Evolutionary conservation across 1,140 invertebrate species (phyloP).

Genomic region (Steinernema feltiae): DNA sequence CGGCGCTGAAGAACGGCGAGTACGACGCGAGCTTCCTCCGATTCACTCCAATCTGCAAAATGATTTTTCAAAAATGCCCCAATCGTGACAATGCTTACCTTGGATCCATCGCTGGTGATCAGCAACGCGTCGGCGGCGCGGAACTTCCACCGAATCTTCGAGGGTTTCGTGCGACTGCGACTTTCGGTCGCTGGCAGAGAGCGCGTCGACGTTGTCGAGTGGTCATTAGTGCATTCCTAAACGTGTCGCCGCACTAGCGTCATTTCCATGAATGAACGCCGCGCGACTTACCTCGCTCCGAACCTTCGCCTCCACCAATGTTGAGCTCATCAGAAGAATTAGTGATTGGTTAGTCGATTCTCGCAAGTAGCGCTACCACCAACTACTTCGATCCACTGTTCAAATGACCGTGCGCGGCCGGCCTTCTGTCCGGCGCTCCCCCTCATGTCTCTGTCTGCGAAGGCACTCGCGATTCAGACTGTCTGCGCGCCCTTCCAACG

Average conservation of each 20-base stretch:
- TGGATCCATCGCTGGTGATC: constrained; percentile 1
- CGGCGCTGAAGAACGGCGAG: neutral
- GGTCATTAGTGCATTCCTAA: neutral
- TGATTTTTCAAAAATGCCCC: neutral
- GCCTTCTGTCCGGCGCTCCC: no score
- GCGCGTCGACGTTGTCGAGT: no score
- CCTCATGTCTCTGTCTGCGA: no score
- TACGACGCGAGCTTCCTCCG: neutral
- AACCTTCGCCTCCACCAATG: neutral
- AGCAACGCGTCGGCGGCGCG: neutral
- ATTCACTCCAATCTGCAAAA: neutral
- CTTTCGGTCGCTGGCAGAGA: neutral
- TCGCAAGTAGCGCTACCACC: neutral
- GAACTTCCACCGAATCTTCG: neutral
- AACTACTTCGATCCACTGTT: neutral
- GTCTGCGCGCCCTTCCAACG: no score
- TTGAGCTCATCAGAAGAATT: neutral
- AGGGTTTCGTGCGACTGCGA: neutral
- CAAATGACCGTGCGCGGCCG: neutral
- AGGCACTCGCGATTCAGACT: no score
- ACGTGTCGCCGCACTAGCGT: no score
- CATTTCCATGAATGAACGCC: no score
- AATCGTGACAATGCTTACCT: neutral
- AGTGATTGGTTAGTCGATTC: neutral
- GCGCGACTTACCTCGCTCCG: neutral